phyloP scores from a whole-genome alignment of 2,888 invertebrate species.

The Acanthosepion lycidas region DNA sequence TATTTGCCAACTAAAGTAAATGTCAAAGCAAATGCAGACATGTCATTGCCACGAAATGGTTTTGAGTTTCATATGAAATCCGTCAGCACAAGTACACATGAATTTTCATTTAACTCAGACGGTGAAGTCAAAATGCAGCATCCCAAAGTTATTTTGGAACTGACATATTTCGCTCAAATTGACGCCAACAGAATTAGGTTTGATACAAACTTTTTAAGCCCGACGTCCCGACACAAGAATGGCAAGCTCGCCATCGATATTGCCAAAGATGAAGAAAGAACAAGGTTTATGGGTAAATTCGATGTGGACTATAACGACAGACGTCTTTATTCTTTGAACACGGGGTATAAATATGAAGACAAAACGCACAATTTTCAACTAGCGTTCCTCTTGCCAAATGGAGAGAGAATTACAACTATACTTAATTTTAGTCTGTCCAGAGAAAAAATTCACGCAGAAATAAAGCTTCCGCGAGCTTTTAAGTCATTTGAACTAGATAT shows the following conservation, averaged over 20 bases:
- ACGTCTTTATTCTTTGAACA: background rate
- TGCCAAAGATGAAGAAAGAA: background rate
- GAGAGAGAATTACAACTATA: background rate
- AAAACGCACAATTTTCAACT: background rate
- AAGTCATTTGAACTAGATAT: background rate
- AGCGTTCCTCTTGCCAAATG: background rate
- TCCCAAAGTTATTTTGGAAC: background rate
- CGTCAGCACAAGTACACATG: background rate
- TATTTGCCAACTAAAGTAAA: background rate
- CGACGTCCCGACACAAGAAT: background rate
- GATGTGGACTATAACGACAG: background rate
- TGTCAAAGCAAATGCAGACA: background rate
- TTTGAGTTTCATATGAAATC: background rate
- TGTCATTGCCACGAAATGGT: background rate
- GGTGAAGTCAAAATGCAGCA: background rate
- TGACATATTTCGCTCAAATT: background rate
- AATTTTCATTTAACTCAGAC: background rate
- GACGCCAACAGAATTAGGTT: background rate
- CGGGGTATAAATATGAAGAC: background rate
- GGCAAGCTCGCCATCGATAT: background rate
- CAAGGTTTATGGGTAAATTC: background rate
- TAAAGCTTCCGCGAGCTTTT: background rate
- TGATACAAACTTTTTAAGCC: background rate
- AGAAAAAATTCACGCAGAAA: background rate
- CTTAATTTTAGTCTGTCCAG: background rate